Evolutionary conservation across 2,888 invertebrate species (phyloP), one percentile per base, ranked within the genome.

Genomic region (Branchipolynoe longqiensis): DNA sequence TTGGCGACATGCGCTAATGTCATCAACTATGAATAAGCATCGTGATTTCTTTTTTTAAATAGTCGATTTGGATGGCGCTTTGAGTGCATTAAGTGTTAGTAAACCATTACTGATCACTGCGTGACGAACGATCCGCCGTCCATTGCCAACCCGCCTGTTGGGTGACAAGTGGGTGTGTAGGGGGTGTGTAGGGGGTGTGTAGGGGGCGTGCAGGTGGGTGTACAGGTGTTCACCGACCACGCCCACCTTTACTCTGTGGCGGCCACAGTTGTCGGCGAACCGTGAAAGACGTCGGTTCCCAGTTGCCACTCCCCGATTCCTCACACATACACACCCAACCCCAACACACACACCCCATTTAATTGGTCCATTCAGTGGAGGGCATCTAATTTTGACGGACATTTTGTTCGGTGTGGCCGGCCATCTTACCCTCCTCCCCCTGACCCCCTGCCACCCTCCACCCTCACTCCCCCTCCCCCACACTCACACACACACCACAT

Each of bases 371-470:
- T 69, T 69, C 69, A 69, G 31, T 14, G 22, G 18, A 62, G 69
- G 3, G 69, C 69, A 36, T 69, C 69, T 69, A 69, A 69, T 69
- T 69, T 38, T 69, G 69, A 69, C 69, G 38, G 36, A 69, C 69
- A 38, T 69, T n/a, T 69, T 69, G 69, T 69, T 38, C 28, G 25
- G 62, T 14, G 3, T 62, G 31, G 56, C n/a, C n/a, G 28, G 62
- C 28, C n/a, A n/a, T 62, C 31, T 62, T 62, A 62, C 28, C 1
- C 36, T 38, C 22, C 25, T 38, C 22, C 33, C 69, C 36, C 18
- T n/a, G 48, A 12, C 22, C 69, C 69, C 36, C 38, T 38, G 36
- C 69, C 69, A 58, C 73, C 22, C 36, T 38, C 33, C 73, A n/a
- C 33, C n/a, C n/a, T n/a, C n/a, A n/a, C 62, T 62, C 62, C 62